Evolutionary conservation across 2,113 vertebrate genomes (phyloP), one percentile per base, ranked within the genome.

Genomic region (Tupaia tana): DNA sequence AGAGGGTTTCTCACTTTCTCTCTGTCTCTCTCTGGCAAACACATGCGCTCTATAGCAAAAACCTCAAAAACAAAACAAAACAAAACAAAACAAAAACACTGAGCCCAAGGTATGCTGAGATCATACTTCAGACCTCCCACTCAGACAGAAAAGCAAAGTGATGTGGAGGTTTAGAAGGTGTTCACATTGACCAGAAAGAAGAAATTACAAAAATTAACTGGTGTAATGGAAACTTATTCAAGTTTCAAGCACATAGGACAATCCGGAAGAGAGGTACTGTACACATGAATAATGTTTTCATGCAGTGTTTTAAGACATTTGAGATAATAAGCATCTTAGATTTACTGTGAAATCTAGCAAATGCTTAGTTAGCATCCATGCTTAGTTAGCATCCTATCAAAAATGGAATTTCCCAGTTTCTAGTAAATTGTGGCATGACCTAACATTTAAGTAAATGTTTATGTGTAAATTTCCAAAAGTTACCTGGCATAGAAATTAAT

Each of bases 331-430:
- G 14, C 43, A 20, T 58, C 52, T 90, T 77, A 18, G 58, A 79
- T 66, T 96, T 81, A 69, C 34, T 58, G 31, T 64, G 66, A 94
- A 70, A 88, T 82, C 14, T 25, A 83, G 61, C 61, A 96, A 86
- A 77, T 58, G 16, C 29, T 82, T 79, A 73, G 20, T 75, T 69
- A 92, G 13, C 27, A 83, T 15, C 19, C 14, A 1, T 78, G 16
- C 43, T 43, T 43, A 43, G 43, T 43, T 43, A 43, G 43, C 43
- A 43, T 43, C 15, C 73, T 58, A 83, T 78, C 79, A 92, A 82
- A 86, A 81, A 34, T 88, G 67, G 93, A 94, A 96, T 96, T 96
- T 97, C 94, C 96, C 95, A 80, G 5, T 92, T 86, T 63, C 22
- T 96, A 13, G 73, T 70, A 25, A 82, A 80, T 90, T 96, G 12